A percentile compares a stretch with the other conserved stretches of the same genome.
Evolutionary conservation across 1,140 invertebrate species (phyloP).

Genomic region (Halictus rubicundus): DNA sequence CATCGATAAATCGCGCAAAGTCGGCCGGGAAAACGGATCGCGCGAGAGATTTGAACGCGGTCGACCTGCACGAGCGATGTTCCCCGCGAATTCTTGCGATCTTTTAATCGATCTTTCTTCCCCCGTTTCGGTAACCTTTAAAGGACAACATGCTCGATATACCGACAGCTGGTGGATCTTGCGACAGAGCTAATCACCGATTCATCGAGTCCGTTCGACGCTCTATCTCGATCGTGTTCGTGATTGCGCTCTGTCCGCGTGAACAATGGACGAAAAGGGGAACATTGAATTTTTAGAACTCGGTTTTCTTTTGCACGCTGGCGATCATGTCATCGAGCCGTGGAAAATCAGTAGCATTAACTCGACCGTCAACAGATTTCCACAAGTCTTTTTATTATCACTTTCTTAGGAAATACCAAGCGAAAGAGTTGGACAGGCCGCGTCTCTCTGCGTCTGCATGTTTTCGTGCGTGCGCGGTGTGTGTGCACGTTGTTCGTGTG

Average conservation of each 20-base stretch:
- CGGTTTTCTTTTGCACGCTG: no score
- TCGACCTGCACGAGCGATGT: not conserved
- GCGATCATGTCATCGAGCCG: no score
- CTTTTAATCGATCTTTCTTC: not conserved
- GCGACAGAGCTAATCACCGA: not conserved
- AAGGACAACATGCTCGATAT: slow-evolving; percentile 10
- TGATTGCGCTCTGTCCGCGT: not conserved
- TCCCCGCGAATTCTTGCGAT: not conserved
- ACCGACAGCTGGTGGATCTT: not conserved
- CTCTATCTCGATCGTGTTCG: not conserved
- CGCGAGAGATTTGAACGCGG: not conserved
- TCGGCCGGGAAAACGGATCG: not conserved
- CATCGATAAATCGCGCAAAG: not conserved
- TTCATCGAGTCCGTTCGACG: not conserved
- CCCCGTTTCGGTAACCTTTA: not conserved
- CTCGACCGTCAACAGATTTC: slow-evolving; percentile 2
- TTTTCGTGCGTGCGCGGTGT: not conserved
- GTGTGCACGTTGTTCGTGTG: slow-evolving; percentile 2
- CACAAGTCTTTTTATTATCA: slow-evolving; percentile 22
- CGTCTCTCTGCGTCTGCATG: not conserved
- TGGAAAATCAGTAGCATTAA: not conserved
- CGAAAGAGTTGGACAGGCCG: slow-evolving; percentile 3
- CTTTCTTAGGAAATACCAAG: slow-evolving; percentile 28
- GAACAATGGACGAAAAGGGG: no score
- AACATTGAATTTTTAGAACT: no score